Evolutionary conservation across 2,113 vertebrate genomes (phyloP), one percentile per base, ranked within the genome.

Genomic region (Otocyon megalotis): DNA sequence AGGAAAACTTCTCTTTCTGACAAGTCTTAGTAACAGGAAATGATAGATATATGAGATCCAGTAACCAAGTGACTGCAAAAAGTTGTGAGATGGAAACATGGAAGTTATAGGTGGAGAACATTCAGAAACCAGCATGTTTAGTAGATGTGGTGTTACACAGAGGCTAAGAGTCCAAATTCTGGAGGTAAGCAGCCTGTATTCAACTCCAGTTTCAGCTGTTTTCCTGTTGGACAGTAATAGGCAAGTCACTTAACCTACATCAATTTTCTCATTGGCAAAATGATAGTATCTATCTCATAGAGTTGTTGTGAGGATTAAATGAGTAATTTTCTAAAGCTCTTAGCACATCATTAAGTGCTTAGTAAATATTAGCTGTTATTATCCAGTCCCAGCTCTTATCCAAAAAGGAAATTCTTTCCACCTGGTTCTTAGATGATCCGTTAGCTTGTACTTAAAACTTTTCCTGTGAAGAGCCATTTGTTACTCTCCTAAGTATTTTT

Each of bases 321-420:
- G 43, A 96, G 24, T 96, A 37, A 93, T 93, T 92, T 37, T 87
- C 2, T 94, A 71, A 94, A 93, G 58, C 43, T 76, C 56, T 60
- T 89, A 89, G n/a, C 43, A 76, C n/a, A 87, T 65, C 16, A 15
- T 85, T 79, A 87, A 79, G 50, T 79, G 83, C 48, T 88, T 91
- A 88, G 65, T 90, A 77, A 93, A 93, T 89, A 7, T 97, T 81
- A 91, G 37, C 85, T 77, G 11, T 67, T 88, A 50, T 85, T 95
- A 48, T 56, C 81, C 81, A 93, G 60, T 74, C 60, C 53, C 24
- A 32, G 19, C 35, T 87, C 1, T 83, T 89, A 58, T 35, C 67
- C 54, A 76, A 80, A 94, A 93, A 88, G n/a, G 69, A 84, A 95
- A n/a, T 87, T 95, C 67, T 71, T 96, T 88, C 69, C 28, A 79